Conservation (phyloP, 2,888 invertebrate species). For the Drosophila longiperda region DNA sequence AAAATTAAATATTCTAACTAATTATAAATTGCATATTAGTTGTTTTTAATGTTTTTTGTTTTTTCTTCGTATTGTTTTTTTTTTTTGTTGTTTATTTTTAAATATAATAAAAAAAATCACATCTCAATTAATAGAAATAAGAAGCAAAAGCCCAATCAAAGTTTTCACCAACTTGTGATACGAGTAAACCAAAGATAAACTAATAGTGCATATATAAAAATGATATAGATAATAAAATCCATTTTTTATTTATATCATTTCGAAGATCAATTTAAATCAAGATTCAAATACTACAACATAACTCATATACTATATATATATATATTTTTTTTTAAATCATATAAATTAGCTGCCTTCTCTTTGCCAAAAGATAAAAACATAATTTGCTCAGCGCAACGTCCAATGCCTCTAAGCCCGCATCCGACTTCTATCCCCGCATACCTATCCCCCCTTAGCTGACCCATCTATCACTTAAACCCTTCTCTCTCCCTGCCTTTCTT, state of each 20-base stretch:
- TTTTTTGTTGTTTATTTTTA: constrained; percentile 2
- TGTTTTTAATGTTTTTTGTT: constrained; percentile 16
- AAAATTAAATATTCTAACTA: constrained; percentile 35
- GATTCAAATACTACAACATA: constrained; percentile 42
- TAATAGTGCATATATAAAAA: constrained; percentile 33
- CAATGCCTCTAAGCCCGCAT: constrained; percentile 32
- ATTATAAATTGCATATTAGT: constrained; percentile 60
- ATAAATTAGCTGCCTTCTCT: constrained; percentile 65
- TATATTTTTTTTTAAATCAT: constrained; percentile 24
- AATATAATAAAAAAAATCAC: constrained; percentile 68
- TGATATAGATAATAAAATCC: constrained; percentile 6
- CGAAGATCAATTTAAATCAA: constrained; percentile 39
- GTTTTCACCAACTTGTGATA: constrained; percentile 42
- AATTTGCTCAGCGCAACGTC: constrained; percentile 62
- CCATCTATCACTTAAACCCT: constrained; percentile 23
- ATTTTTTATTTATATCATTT: constrained; percentile 11
- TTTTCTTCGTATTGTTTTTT: neutral
- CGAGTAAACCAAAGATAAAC: constrained; percentile 42
- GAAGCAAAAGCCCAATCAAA: constrained; percentile 36
- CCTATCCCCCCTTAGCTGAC: constrained; percentile 17
- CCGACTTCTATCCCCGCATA: neutral
- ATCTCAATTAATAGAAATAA: constrained; percentile 68
- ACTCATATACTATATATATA: constrained; percentile 16
- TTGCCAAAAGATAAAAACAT: constrained; percentile 53
- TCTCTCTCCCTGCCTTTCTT: constrained; percentile 1